phyloP scores from a whole-genome alignment of 2,888 invertebrate genomes.

The Aphidius colemani region DNA sequence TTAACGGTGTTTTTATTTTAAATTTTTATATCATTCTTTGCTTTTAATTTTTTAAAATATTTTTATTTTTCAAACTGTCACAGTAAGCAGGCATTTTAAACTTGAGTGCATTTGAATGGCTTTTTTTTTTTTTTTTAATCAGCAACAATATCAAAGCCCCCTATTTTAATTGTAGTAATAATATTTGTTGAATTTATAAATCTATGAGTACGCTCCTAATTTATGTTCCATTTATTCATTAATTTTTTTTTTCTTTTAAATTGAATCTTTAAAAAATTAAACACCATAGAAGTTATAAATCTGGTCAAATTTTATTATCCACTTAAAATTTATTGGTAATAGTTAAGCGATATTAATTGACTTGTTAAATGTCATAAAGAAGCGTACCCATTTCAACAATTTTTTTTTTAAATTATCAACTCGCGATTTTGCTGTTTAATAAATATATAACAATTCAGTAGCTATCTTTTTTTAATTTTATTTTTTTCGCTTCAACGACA shows the following conservation, averaged over 20 bases:
- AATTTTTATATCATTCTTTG: slow-evolving; percentile 14
- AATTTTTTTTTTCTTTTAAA: no score
- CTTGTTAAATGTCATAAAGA: slow-evolving; percentile 35
- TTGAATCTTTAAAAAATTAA: no score
- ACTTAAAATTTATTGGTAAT: neutral
- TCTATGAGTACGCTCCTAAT: slow-evolving; percentile 1
- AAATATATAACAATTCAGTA: no score
- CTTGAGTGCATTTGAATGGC: slow-evolving; percentile 21
- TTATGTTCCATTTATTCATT: no score
- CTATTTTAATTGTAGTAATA: slow-evolving; percentile 4
- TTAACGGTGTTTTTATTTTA: slow-evolving; percentile 27
- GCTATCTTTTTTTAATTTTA: no score
- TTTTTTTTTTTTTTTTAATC: slow-evolving; percentile 15
- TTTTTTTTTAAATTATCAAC: slow-evolving; percentile 26
- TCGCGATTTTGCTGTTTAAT: slow-evolving; percentile 12
- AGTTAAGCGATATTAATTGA: slow-evolving; percentile 33
- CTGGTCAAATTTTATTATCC: no score
- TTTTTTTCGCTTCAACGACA: neutral
- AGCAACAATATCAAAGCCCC: slow-evolving; percentile 29
- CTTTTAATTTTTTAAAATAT: slow-evolving; percentile 12
- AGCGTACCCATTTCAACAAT: slow-evolving; percentile 30
- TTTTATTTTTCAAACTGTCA: slow-evolving; percentile 22
- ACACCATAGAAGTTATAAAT: slow-evolving; percentile 1
- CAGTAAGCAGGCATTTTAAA: slow-evolving; percentile 31
- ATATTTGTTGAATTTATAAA: no score